A percentile compares a stretch with the other conserved stretches of the same genome.
Evolutionary conservation across 2,797 vertebrate species (phyloP).

Genomic region (Rhodeus uyekii): DNA sequence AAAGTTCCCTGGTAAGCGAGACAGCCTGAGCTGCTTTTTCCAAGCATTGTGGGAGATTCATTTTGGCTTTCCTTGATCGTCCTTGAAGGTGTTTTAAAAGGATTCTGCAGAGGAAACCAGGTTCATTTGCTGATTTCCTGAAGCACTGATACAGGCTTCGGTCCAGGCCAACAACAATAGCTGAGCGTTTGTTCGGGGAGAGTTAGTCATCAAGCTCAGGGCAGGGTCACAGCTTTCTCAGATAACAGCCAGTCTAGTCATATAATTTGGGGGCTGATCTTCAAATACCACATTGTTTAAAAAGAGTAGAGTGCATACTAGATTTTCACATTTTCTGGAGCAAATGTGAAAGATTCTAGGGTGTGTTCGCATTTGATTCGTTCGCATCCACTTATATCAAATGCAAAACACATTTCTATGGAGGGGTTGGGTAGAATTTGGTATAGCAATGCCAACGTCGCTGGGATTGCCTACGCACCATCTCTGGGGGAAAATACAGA

Average conservation of each 20-base stretch:
- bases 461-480: no score
- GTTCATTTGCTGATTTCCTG: slow-evolving; percentile 77
- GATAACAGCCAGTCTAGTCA: slow-evolving; percentile 55
- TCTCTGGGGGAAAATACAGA: no score
- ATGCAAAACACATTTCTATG: no score
- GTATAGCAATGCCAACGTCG: no score
- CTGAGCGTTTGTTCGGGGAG: slow-evolving; percentile 70
- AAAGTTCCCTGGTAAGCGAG: not conserved
- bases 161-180: slow-evolving; percentile 82
- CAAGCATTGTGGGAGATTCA: slow-evolving; percentile 62
- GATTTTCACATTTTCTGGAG: not conserved
- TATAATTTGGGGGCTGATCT: slow-evolving; percentile 20
- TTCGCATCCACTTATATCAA: no score
- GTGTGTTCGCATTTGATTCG: no score
- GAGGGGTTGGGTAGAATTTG: no score
- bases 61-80: slow-evolving; percentile 56
- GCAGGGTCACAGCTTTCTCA: slow-evolving; percentile 82
- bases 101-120: slow-evolving; percentile 72
- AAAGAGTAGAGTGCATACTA: not conserved
- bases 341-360: no score
- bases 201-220: slow-evolving; percentile 84
- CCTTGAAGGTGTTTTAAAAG: slow-evolving; percentile 63
- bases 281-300: not conserved
- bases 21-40: slow-evolving; percentile 40
- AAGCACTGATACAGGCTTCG: slow-evolving; percentile 42